Evolutionary conservation across 2,113 vertebrate genomes (phyloP).

Genomic region (Pterocles burchelli): DNA sequence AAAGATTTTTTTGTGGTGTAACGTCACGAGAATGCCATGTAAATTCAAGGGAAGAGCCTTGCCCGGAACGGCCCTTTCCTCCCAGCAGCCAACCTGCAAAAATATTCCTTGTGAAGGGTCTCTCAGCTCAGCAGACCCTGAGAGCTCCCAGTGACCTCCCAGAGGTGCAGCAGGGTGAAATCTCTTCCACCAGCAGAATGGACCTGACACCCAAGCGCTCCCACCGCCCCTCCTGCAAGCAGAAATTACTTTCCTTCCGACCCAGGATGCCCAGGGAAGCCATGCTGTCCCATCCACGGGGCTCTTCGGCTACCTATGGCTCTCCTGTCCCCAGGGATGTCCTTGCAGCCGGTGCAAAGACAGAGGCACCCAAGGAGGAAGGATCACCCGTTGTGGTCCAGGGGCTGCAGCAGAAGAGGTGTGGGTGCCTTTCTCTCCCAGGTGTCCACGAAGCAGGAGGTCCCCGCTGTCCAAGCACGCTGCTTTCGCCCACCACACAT

Average conservation of each 20-base stretch:
- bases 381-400: rapidly evolving
- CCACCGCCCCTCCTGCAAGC: rapidly evolving
- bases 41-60: background rate
- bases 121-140: background rate
- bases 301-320: background rate
- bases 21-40: background rate
- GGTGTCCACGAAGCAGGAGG: background rate
- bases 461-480: rapidly evolving
- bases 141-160: rapidly evolving
- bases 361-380: background rate
- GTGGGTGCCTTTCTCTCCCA: background rate
- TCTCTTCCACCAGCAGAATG: background rate
- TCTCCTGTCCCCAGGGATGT: background rate
- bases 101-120: background rate
- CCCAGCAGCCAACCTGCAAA: background rate
- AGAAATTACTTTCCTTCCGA: rapidly evolving
- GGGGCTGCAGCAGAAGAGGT: background rate
- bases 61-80: background rate
- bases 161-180: background rate
- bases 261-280: background rate
- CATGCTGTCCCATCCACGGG: rapidly evolving
- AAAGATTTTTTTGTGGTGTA: background rate
- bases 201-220: rapidly evolving
- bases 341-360: background rate
- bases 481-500: rapidly evolving